A percentile compares a stretch with the other conserved stretches of the same genome.
Evolutionary conservation across 2,888 invertebrate species (phyloP).

Genomic region (Eugnorisma glareosa): DNA sequence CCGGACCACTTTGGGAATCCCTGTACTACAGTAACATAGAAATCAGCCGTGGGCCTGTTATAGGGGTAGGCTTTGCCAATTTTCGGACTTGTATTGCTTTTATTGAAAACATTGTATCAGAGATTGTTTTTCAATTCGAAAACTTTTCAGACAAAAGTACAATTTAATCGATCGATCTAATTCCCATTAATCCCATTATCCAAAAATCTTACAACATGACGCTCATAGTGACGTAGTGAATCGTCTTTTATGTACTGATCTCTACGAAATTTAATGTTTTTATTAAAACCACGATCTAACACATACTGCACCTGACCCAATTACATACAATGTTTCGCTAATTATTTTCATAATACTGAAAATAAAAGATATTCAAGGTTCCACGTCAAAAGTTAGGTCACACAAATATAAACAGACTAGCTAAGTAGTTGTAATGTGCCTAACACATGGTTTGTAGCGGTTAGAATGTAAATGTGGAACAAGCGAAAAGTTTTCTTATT

Average conservation of each 20-base stretch:
- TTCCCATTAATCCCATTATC: constrained; percentile 9
- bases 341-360: constrained; percentile 57
- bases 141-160: background rate
- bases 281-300: constrained; percentile 24
- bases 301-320: constrained; percentile 57
- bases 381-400: constrained; percentile 62
- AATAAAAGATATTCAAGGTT: constrained; percentile 62
- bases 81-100: no score
- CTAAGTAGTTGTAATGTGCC: constrained; percentile 48
- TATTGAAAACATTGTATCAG: no score
- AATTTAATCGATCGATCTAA: background rate
- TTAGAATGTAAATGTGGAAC: constrained; percentile 19
- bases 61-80: no score
- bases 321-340: constrained; percentile 59
- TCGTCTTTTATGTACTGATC: constrained; percentile 5
- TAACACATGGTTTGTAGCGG: constrained; percentile 43
- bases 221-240: constrained; percentile 7
- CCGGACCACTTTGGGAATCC: no score
- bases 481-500: background rate
- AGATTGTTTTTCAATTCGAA: background rate
- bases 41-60: no score
- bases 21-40: no score
- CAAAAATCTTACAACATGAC: background rate
- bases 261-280: constrained; percentile 32
- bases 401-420: constrained; percentile 50